A percentile compares a stretch with the other conserved stretches of the same genome.
Evolutionary conservation across 2,113 vertebrate genomes (phyloP).

Genomic region (Tauraco erythrolophus): DNA sequence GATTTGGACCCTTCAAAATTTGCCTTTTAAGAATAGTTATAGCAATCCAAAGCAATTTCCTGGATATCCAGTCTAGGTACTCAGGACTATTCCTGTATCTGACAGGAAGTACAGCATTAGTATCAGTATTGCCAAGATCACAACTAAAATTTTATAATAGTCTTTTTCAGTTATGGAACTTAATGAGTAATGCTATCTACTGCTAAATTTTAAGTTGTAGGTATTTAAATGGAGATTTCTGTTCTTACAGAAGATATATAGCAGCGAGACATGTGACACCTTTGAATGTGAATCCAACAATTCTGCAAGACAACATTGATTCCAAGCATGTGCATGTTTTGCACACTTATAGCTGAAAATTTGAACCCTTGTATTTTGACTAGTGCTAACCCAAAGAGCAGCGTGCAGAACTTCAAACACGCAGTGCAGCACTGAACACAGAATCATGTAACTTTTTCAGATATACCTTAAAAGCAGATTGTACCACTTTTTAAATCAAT

Average conservation of each 20-base stretch:
- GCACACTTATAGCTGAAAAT: background rate
- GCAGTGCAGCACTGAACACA: background rate
- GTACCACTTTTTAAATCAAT: background rate
- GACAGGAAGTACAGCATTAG: background rate
- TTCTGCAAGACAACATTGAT: background rate
- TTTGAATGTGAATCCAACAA: background rate
- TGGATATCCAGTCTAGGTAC: background rate
- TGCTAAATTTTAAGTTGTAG: background rate
- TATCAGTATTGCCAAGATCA: background rate
- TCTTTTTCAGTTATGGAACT: background rate
- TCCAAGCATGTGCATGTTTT: background rate
- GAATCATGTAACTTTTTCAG: background rate
- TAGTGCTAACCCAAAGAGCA: background rate
- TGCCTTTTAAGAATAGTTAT: background rate
- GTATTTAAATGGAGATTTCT: background rate
- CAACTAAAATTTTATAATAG: background rate
- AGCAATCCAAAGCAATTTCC: background rate
- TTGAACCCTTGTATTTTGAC: background rate
- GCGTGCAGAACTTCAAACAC: background rate
- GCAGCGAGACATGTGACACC: background rate
- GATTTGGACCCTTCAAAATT: background rate
- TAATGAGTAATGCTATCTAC: background rate
- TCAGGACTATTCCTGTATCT: background rate
- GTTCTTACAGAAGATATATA: background rate
- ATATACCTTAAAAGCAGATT: background rate